These are phyloP conservation scores for Melieria picta DNA, from an alignment of 2,888 invertebrate genomes.

Conservation along the genomic window DNA sequence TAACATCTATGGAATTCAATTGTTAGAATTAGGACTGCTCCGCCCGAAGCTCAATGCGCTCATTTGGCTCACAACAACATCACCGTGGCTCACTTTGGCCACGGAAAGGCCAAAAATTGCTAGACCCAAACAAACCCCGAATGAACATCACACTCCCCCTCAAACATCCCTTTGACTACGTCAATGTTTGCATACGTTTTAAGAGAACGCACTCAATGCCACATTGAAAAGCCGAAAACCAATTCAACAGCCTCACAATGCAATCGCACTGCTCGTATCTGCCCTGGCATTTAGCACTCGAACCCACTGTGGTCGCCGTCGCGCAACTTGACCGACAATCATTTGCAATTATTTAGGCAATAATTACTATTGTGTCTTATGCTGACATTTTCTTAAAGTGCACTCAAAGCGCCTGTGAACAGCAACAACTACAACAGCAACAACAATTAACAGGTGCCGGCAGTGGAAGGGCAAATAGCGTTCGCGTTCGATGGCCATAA, in stretches of 20 bases:
- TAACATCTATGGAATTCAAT: too few relatives aligned
- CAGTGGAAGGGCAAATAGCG: too few relatives aligned
- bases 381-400: constrained; percentile 40
- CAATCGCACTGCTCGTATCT: constrained; percentile 30
- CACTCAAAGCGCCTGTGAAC: not conserved
- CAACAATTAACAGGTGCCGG: constrained; percentile 15
- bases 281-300: constrained; percentile 19
- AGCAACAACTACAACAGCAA: constrained; percentile 3
- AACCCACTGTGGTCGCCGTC: constrained; percentile 24
- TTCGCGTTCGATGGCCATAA: too few relatives aligned
- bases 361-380: constrained; percentile 64
- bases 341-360: constrained; percentile 63
- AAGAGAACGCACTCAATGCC: not conserved
- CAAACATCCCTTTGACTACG: too few relatives aligned
- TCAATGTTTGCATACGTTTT: too few relatives aligned
- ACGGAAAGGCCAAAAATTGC: too few relatives aligned
- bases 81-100: too few relatives aligned
- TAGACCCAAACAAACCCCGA: too few relatives aligned
- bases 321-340: constrained; percentile 37
- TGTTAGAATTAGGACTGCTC: too few relatives aligned
- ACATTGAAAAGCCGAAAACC: not conserved
- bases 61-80: too few relatives aligned
- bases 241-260: constrained; percentile 23
- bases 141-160: too few relatives aligned
- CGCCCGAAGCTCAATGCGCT: too few relatives aligned